A percentile compares a stretch with the other conserved stretches of the same genome.
phyloP scores from a whole-genome alignment of 1,140 invertebrate genomes.

The Onthophagus taurus region DNA sequence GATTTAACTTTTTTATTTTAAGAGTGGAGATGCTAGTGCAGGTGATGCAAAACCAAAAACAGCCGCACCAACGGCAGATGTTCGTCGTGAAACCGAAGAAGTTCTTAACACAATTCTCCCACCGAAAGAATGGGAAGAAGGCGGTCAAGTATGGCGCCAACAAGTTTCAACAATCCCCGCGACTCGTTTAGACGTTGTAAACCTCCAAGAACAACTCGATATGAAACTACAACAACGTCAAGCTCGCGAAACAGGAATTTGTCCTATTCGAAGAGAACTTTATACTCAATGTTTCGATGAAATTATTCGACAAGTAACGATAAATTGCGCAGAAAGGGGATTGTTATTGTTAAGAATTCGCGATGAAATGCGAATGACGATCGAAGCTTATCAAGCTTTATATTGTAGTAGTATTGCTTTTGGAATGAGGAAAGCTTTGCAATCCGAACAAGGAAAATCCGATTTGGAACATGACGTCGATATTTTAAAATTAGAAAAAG shows the following conservation, averaged over 20 bases:
- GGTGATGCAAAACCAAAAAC: constrained; percentile 13
- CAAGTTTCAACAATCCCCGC: constrained; percentile 91
- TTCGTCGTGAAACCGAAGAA: constrained; percentile 74
- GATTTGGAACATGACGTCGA: constrained; percentile 49
- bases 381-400: constrained; percentile 86
- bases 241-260: constrained; percentile 93
- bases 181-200: constrained; percentile 88
- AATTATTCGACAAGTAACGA: constrained; percentile 88
- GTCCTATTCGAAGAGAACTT: constrained; percentile 84
- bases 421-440: constrained; percentile 94
- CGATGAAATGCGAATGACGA: constrained; percentile 93
- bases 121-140: constrained; percentile 89
- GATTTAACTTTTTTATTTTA: too few species aligned
- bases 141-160: constrained; percentile 77
- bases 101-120: constrained; percentile 93
- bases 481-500: constrained; percentile 52
- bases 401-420: constrained; percentile 97
- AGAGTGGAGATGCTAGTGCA: too few species aligned
- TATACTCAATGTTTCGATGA: constrained; percentile 97
- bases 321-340: constrained; percentile 96
- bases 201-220: constrained; percentile 91
- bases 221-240: constrained; percentile 51
- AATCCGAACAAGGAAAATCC: constrained; percentile 64
- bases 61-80: constrained; percentile 40
- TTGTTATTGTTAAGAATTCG: constrained; percentile 81